A percentile compares a stretch with the other conserved stretches of the same genome.
Conservation (phyloP, 2,888 invertebrate species). For the Gasteruption jaculator region DNA sequence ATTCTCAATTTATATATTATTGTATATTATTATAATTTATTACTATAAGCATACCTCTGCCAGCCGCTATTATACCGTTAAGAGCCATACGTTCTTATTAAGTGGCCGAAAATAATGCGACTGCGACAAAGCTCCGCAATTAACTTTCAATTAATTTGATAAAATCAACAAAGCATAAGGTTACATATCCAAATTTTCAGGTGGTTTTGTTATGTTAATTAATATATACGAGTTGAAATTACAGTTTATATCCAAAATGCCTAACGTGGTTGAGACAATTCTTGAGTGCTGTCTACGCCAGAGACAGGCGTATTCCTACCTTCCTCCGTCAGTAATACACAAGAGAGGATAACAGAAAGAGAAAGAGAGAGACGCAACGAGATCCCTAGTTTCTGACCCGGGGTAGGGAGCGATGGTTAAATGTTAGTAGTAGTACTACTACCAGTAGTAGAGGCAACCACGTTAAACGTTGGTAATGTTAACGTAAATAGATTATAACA, state of each 20-base stretch:
- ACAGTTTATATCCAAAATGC: constrained; percentile 49
- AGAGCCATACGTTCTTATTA: no score
- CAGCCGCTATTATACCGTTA: no score
- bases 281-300: constrained; percentile 51
- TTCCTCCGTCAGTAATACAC: constrained; percentile 22
- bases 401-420: constrained; percentile 26
- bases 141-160: no score
- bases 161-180: no score
- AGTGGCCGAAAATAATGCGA: no score
- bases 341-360: constrained; percentile 16
- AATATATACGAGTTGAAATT: constrained; percentile 39
- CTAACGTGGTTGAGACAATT: constrained; percentile 51
- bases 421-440: no score
- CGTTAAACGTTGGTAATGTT: constrained; percentile 53
- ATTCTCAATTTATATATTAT: no score
- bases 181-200: no score
- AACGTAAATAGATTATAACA: constrained; percentile 54
- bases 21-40: no score
- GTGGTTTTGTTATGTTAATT: no score
- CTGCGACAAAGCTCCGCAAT: no score
- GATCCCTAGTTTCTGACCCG: constrained; percentile 38
- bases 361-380: constrained; percentile 17
- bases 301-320: constrained; percentile 31
- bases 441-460: constrained; percentile 42
- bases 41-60: no score